Percentiles rank a stretch among this genome's conserved stretches.
These are phyloP conservation scores for Paralichthys olivaceus DNA, from an alignment of 2,113 vertebrate species.

Conservation along the genomic window DNA sequence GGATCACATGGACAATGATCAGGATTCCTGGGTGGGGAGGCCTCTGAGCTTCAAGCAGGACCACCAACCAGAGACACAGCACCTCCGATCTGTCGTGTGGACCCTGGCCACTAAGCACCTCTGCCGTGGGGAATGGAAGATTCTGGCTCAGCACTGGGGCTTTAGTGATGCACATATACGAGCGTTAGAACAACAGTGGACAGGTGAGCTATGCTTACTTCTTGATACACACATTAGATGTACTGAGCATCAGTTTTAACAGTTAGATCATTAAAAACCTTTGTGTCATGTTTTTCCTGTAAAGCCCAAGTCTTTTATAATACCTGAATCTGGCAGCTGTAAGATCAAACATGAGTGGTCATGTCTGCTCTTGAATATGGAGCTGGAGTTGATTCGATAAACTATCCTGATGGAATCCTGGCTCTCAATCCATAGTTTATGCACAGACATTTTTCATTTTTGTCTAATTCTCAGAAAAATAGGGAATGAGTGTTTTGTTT, in stretches of 20 bases:
- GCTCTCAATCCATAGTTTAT: no score
- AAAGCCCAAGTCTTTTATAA: no score
- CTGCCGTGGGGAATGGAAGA: constrained; percentile 88
- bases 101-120: constrained; percentile 87
- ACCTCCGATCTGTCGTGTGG: constrained; percentile 88
- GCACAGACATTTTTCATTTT: no score
- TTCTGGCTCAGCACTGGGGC: constrained; percentile 87
- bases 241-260: background rate
- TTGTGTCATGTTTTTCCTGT: no score
- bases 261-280: no score
- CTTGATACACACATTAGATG: background rate
- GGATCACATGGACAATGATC: constrained; percentile 80
- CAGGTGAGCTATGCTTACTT: constrained; percentile 79
- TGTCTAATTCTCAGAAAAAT: no score
- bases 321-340: no score
- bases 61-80: constrained; percentile 86
- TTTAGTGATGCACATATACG: constrained; percentile 88
- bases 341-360: no score
- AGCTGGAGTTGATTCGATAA: no score
- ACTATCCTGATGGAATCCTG: no score
- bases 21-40: constrained; percentile 73
- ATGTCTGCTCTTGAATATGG: no score
- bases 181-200: constrained; percentile 93
- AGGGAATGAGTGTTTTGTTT: no score
- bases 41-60: constrained; percentile 89